Evolutionary conservation across 2,797 vertebrate species (phyloP).

Genomic region (Muraenolepis orangiensis): DNA sequence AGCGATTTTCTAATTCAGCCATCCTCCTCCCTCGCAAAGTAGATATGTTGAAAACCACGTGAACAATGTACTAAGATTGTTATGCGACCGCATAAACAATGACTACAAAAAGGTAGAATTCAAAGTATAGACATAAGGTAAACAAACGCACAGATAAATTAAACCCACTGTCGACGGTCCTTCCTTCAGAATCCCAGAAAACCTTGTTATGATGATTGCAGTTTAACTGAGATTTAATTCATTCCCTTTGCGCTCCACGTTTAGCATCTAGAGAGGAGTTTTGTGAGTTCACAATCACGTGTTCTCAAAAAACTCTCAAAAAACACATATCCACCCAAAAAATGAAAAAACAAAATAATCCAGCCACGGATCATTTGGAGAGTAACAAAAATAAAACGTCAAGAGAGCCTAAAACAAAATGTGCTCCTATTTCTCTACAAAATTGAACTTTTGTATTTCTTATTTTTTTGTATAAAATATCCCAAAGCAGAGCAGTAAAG

Average conservation of each 20-base stretch:
- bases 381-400: constrained; percentile 57
- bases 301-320: constrained; percentile 61
- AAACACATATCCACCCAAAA: constrained; percentile 59
- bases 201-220: constrained; percentile 44
- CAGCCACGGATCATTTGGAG: constrained; percentile 51
- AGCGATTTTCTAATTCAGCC: constrained; percentile 54
- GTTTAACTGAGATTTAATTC: constrained; percentile 29
- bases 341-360: too few relatives aligned
- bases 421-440: constrained; percentile 43
- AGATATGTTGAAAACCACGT: constrained; percentile 56
- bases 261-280: constrained; percentile 43
- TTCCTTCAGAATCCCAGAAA: constrained; percentile 62
- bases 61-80: constrained; percentile 59
- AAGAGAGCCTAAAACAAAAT: constrained; percentile 49
- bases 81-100: constrained; percentile 56
- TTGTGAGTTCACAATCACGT: constrained; percentile 42
- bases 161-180: constrained; percentile 47
- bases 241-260: constrained; percentile 32
- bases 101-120: constrained; percentile 57
- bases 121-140: constrained; percentile 40
- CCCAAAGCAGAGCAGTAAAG: constrained; percentile 63
- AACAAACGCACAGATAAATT: constrained; percentile 60
- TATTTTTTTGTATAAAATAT: constrained; percentile 34
- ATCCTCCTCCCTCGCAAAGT: constrained; percentile 64
- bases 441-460: constrained; percentile 44